These are phyloP conservation scores for Podarcis siculus DNA, from an alignment of 2,797 vertebrate species.

Conservation along the genomic window DNA sequence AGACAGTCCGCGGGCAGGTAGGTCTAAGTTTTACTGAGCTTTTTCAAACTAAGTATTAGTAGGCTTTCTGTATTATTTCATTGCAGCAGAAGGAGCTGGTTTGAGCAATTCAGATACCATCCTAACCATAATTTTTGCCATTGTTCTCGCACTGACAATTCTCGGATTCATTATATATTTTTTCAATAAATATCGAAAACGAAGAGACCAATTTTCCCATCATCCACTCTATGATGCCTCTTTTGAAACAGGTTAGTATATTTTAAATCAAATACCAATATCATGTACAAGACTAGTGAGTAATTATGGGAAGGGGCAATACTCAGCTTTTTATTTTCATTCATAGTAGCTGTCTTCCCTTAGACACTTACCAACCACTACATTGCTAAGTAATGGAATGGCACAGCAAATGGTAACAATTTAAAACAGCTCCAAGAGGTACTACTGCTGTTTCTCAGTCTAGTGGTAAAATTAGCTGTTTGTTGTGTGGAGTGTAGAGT, in stretches of 20 bases:
- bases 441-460: too few relatives aligned
- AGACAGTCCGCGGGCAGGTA: too few relatives aligned
- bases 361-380: neutral
- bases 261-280: constrained; percentile 1
- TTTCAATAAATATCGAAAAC: constrained; percentile 74
- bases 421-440: too few relatives aligned
- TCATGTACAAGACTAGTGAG: neutral
- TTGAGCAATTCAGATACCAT: constrained; percentile 74
- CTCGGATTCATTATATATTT: constrained; percentile 66
- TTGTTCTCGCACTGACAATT: constrained; percentile 70
- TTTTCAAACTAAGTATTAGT: neutral
- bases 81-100: constrained; percentile 2
- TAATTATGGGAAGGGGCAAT: too few relatives aligned
- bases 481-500: neutral
- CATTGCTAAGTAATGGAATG: neutral
- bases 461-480: neutral
- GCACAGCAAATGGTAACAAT: too few relatives aligned
- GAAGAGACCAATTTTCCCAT: constrained; percentile 78
- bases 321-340: too few relatives aligned
- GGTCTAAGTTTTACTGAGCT: too few relatives aligned
- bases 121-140: constrained; percentile 79
- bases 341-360: too few relatives aligned
- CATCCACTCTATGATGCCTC: constrained; percentile 76
- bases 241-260: constrained; percentile 73
- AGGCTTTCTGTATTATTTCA: constrained; percentile 4